A percentile compares a stretch with the other conserved stretches of the same genome.
phyloP scores from a whole-genome alignment of 2,888 invertebrate species.

The Acanthopleura granulata region DNA sequence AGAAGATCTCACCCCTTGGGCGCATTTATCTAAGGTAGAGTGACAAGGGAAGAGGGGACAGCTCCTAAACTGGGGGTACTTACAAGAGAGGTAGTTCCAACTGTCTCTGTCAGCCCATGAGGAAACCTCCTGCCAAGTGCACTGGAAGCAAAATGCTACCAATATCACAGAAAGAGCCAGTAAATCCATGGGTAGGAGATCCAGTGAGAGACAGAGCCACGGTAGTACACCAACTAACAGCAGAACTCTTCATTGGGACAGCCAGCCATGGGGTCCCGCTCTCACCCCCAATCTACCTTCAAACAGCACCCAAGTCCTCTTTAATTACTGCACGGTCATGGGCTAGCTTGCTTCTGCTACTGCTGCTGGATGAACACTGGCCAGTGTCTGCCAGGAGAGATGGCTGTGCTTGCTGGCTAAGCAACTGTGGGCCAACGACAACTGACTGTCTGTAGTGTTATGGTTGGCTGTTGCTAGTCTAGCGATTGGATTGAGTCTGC shows the following conservation, averaged over 20 bases:
- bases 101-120: conserved; percentile 13
- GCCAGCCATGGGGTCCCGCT: background rate
- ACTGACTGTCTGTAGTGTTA: too few relatives aligned
- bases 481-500: background rate
- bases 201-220: conserved; percentile 8
- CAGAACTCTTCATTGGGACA: conserved; percentile 2
- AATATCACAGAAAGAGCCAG: conserved; percentile 17
- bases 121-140: conserved; percentile 17
- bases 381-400: too few relatives aligned
- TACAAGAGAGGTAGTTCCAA: conserved; percentile 20
- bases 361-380: too few relatives aligned
- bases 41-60: too few relatives aligned
- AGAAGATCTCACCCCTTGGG: too few relatives aligned
- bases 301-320: too few relatives aligned
- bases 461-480: conserved; percentile 5
- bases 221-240: background rate
- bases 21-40: too few relatives aligned
- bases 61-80: background rate
- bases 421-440: too few relatives aligned
- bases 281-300: background rate
- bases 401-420: too few relatives aligned
- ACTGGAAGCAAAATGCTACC: conserved; percentile 15
- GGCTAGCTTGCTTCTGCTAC: too few relatives aligned
- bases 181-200: conserved; percentile 15
- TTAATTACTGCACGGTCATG: too few relatives aligned